Conservation (phyloP, 1,140 invertebrate species). For the Drusus annulatus region DNA sequence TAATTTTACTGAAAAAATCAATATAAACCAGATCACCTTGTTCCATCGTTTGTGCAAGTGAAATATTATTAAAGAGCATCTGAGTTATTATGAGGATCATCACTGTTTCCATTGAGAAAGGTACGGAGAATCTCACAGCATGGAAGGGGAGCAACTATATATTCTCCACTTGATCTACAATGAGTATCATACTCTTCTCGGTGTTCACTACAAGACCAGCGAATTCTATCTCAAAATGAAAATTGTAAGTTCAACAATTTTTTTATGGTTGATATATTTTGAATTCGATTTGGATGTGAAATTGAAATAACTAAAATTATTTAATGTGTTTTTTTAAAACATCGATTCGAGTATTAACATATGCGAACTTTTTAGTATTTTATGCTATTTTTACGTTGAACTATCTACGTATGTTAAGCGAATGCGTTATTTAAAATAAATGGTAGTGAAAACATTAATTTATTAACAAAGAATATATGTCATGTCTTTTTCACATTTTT, state of each 20-base stretch:
- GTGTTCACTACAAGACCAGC: background rate
- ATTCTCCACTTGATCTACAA: background rate
- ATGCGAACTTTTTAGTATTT: too few relatives aligned
- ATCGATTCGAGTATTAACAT: too few relatives aligned
- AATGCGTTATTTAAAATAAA: too few relatives aligned
- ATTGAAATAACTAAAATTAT: too few relatives aligned
- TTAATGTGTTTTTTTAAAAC: too few relatives aligned
- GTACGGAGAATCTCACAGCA: background rate
- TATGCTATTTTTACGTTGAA: too few relatives aligned
- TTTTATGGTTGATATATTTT: too few relatives aligned
- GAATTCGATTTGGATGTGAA: too few relatives aligned
- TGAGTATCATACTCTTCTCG: background rate
- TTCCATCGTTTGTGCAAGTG: background rate
- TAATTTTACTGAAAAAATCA: background rate
- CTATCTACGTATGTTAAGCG: too few relatives aligned
- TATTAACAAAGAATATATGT: too few relatives aligned
- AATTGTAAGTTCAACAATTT: background rate
- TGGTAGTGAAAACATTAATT: too few relatives aligned
- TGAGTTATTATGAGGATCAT: background rate
- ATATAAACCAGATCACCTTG: background rate
- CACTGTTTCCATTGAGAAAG: constrained; percentile 8
- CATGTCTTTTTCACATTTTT: background rate
- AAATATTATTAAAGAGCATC: background rate
- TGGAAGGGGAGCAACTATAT: constrained; percentile 18
- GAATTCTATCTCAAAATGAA: background rate